Evolutionary conservation across 2,888 invertebrate genomes (phyloP), one percentile per base, ranked within the genome.

Genomic region (Ormyrus labotus): DNA sequence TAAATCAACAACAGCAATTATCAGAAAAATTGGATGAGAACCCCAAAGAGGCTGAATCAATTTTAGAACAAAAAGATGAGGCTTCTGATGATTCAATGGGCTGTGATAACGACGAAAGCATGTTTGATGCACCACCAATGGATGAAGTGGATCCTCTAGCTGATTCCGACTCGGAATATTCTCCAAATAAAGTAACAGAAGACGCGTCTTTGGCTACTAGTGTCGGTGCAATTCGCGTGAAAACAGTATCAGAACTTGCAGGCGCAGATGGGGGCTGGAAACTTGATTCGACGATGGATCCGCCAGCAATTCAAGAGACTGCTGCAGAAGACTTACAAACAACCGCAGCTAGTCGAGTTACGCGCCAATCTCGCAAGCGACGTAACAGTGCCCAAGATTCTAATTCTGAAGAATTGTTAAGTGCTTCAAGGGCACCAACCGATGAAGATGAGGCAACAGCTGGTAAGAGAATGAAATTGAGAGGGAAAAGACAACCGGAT

Each of bases 331-430:
- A 34, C 34, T 34, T 34, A 34, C 55, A 68, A 48, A 48, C 72
- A 4, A 45, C 58, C 7, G 34, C 50, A 6, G 19, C 63, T 7
- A 75, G 13, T 13, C 60, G 75, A 19, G 9, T 48, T 0, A 80
- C 80, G 1, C 63, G 80, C 7, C 82, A 85, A 0, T 88, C 88
- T 4, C 85, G 90, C 3, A 90, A 90, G 61, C 84, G 88, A 51
- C 87, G 89, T 0, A 89, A 86, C 68, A 89, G 88, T 68, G 76
- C 84, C 1, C 85, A 88, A n/a, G 89, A 90, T 34, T 87, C 87
- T 5, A 88, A 89, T 79, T 86, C 88, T 0, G 92, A 87, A 92
- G 93, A 86, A 85, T n/a, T 74, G 34, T 8, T 47, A 5, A 79
- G 75, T 45, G 55, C 57, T 0, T 72, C 71, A 6, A 50, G 57